These are phyloP conservation scores for Lagodon rhomboides DNA, from an alignment of 2,797 vertebrate genomes.

Conservation along the genomic window DNA sequence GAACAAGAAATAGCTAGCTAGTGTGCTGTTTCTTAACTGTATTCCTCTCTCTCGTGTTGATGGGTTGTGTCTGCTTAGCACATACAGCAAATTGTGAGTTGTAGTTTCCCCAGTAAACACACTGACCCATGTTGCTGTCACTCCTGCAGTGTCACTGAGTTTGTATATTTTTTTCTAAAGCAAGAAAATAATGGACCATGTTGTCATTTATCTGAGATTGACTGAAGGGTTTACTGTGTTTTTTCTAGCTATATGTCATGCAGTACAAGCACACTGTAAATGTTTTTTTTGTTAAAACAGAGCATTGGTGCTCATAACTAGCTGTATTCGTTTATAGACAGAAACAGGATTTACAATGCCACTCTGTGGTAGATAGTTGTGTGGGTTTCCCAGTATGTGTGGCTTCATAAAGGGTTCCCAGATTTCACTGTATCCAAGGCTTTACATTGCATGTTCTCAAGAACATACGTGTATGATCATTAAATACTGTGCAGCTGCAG, in stretches of 20 bases:
- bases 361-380: background rate
- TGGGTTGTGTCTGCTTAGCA: no score
- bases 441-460: background rate
- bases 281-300: background rate
- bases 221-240: no score
- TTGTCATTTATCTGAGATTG: no score
- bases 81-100: no score
- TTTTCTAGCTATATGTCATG: background rate
- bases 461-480: background rate
- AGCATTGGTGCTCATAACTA: background rate
- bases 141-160: no score
- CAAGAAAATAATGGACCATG: no score
- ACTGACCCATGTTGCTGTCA: no score
- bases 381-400: background rate
- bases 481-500: background rate
- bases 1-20: no score
- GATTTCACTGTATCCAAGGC: background rate
- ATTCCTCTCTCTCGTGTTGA: no score
- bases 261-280: background rate
- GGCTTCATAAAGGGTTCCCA: background rate
- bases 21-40: no score
- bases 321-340: background rate
- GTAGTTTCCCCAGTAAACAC: no score
- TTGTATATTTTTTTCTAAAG: no score
- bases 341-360: background rate